Percentiles rank a stretch among this genome's conserved stretches.
Conservation (phyloP, 2,113 vertebrate species). For the Epinephelus cyanopodus region DNA sequence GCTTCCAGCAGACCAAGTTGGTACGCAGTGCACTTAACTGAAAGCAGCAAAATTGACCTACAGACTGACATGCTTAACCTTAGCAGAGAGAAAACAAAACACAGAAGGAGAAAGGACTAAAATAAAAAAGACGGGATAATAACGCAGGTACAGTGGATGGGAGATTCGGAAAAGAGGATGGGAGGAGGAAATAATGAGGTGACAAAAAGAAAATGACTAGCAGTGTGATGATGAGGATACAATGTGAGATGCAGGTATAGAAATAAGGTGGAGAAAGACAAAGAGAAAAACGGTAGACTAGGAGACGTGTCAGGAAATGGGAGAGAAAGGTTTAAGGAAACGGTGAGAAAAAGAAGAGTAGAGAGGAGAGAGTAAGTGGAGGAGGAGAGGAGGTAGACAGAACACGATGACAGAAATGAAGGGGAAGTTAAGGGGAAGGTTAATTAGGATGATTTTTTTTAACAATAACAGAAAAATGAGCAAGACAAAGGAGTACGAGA, state of each 20-base stretch:
- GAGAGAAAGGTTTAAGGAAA: background rate
- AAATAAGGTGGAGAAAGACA: background rate
- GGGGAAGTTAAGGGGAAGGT: background rate
- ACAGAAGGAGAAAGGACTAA: background rate
- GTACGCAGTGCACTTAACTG: too few species aligned
- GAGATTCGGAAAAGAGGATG: conserved; percentile 11
- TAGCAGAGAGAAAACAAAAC: background rate
- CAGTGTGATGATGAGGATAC: background rate
- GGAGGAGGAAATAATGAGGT: conserved; percentile 7
- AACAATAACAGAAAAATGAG: conserved; percentile 27
- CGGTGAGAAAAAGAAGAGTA: background rate
- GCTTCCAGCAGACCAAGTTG: too few species aligned
- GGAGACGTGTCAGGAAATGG: background rate
- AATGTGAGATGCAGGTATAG: background rate
- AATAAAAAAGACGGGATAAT: background rate
- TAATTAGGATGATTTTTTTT: conserved; percentile 24
- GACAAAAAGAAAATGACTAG: conserved; percentile 7
- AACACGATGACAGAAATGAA: background rate
- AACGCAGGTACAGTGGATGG: conserved; percentile 1
- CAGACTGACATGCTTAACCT: too few species aligned
- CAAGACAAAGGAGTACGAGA: background rate
- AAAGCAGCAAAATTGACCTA: too few species aligned
- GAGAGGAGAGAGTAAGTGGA: background rate
- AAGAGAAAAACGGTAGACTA: background rate
- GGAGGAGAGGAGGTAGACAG: conserved; percentile 9